phyloP scores from a whole-genome alignment of 2,113 vertebrate genomes.

The Cottus gobio region DNA sequence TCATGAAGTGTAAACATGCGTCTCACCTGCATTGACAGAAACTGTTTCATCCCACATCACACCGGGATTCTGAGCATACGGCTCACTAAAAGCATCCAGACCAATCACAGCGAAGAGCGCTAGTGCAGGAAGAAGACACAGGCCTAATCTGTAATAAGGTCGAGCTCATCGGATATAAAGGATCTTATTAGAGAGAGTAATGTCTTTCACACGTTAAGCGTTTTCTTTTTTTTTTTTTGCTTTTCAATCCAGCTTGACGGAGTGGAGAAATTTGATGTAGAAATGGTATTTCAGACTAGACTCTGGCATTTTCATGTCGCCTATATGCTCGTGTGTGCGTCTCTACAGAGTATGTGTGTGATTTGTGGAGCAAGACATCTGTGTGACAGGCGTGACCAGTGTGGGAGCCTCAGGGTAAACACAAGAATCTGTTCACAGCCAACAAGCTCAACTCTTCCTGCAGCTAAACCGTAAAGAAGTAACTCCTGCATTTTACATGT shows the following conservation, averaged over 20 bases:
- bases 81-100: not conserved
- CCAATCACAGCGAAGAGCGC: not conserved
- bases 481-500: conserved; percentile 19
- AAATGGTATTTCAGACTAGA: not conserved
- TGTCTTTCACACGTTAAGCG: not conserved
- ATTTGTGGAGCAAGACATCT: conserved; percentile 64
- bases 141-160: not conserved
- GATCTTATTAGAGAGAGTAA: not conserved
- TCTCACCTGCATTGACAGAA: conserved; percentile 22
- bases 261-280: not conserved
- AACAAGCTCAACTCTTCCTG: conserved; percentile 12
- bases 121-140: not conserved
- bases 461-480: conserved; percentile 25
- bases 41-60: not conserved
- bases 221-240: not conserved
- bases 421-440: conserved; percentile 37
- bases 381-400: conserved; percentile 71
- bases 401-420: conserved; percentile 49
- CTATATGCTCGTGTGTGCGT: conserved; percentile 15
- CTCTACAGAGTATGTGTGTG: conserved; percentile 28
- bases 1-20: conserved; percentile 34
- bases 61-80: not conserved
- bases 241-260: not conserved
- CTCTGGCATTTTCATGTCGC: conserved; percentile 23
- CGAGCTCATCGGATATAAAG: conserved; percentile 1